Evolutionary conservation across 2,888 invertebrate genomes (phyloP), one percentile per base, ranked within the genome.

Genomic region (Plebejus melissa): DNA sequence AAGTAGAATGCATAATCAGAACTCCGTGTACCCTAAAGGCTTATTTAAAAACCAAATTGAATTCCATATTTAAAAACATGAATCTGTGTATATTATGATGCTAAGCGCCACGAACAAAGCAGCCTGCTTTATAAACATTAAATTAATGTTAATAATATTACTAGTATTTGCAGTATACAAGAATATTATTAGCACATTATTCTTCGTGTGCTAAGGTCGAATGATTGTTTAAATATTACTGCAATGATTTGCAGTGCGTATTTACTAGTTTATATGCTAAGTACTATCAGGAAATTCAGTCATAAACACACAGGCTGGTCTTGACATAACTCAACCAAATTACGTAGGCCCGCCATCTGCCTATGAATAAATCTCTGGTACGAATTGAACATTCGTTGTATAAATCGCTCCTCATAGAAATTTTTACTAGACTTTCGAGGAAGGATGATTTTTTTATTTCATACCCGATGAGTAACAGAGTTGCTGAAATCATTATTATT

Each of bases 1-100:
- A 72, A 72, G 36, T 36, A 72, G 28, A 50, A 50, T 50, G 72
- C 36, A 72, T 72, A 72, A 72, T 72, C 46, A 72, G 7, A 72
- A 54, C 65, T 65, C 65, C 54, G 54, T 72, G 50, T 72, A 72
- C 72, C 72, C 72, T 72, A 72, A 72, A 72, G 72, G 72, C 72
- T 72, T 72, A 72, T 72, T 72, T 72, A 72, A 72, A 72, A 72
- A 72, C 72, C 72, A 72, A 72, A 72, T 72, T 72, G 54, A 72
- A 72, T 72, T 72, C 72, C 54, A 72, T 72, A 72, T 72, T 72
- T 72, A 54, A 72, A 72, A 72, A 72, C 72, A 54, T 72, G 54
- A 72, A 46, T 72, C 50, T 72, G 54, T 72, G 32, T 28, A 28
- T 71, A 72, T 72, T 72, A 72, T 50, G 72, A 72, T 72, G 72